Evolutionary conservation across 2,888 invertebrate species (phyloP).

Genomic region (Diachrysia chrysitis): DNA sequence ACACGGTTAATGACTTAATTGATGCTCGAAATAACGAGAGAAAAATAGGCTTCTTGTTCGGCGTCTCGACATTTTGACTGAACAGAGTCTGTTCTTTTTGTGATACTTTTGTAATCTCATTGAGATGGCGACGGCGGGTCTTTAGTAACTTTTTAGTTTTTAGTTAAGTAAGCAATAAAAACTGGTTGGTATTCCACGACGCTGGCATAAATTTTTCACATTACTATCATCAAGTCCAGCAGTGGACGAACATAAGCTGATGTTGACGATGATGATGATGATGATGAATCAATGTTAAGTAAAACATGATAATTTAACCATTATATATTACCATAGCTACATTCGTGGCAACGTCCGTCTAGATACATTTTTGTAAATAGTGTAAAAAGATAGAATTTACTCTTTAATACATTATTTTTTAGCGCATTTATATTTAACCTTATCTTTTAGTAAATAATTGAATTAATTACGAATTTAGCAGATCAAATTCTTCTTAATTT

Average conservation of each 20-base stretch:
- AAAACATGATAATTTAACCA: too few relatives aligned
- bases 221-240: too few relatives aligned
- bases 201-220: too few relatives aligned
- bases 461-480: not conserved
- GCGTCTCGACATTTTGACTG: conserved; percentile 19
- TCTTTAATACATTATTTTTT: not conserved
- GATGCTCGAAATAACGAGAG: conserved; percentile 51
- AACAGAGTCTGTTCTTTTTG: conserved; percentile 15
- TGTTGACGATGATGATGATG: too few relatives aligned
- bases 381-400: too few relatives aligned
- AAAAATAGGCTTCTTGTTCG: conserved; percentile 36
- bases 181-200: too few relatives aligned
- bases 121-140: not conserved
- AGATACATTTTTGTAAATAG: too few relatives aligned
- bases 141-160: not conserved
- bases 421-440: not conserved
- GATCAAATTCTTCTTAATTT: conserved; percentile 4
- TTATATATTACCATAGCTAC: too few relatives aligned
- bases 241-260: too few relatives aligned
- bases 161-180: not conserved
- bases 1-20: conserved; percentile 57
- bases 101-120: not conserved
- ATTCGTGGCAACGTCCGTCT: too few relatives aligned
- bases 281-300: too few relatives aligned
- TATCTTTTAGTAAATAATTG: not conserved